These are phyloP conservation scores for Peromyscus nudipes DNA, from an alignment of 2,797 vertebrate genomes.

Conservation along the genomic window DNA sequence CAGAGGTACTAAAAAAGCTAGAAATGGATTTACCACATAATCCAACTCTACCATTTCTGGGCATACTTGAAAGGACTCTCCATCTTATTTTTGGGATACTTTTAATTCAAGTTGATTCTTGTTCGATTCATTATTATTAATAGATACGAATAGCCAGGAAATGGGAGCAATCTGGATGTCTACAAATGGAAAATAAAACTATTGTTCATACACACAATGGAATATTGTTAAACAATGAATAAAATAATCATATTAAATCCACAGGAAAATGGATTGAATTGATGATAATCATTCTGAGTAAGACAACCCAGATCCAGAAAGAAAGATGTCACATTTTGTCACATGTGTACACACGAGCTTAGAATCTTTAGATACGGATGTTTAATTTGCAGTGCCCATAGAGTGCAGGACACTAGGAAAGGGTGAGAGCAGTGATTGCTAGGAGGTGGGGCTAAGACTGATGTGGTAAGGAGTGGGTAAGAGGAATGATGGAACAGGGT, in stretches of 20 bases:
- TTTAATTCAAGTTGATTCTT: background rate
- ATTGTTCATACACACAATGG: background rate
- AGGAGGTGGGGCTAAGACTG: fast-evolving
- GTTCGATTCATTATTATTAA: background rate
- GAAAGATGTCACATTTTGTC: background rate
- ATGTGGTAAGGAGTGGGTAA: background rate
- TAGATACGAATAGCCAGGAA: background rate
- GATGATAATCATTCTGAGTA: background rate
- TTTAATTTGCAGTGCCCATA: background rate
- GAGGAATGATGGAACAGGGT: too few relatives aligned
- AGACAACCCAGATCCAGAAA: background rate
- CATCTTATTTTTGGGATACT: background rate
- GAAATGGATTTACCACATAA: background rate
- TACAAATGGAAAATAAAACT: background rate
- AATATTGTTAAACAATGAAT: background rate
- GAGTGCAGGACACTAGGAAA: background rate
- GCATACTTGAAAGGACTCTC: background rate
- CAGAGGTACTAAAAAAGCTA: background rate
- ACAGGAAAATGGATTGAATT: background rate
- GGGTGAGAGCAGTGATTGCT: too few relatives aligned
- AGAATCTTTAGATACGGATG: background rate
- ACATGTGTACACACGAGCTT: background rate
- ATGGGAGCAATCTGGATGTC: too few relatives aligned
- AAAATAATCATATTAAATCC: too few relatives aligned
- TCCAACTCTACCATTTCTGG: background rate